A percentile compares a stretch with the other conserved stretches of the same genome.
phyloP scores from a whole-genome alignment of 2,113 vertebrate genomes.

The Tupaia tana region DNA sequence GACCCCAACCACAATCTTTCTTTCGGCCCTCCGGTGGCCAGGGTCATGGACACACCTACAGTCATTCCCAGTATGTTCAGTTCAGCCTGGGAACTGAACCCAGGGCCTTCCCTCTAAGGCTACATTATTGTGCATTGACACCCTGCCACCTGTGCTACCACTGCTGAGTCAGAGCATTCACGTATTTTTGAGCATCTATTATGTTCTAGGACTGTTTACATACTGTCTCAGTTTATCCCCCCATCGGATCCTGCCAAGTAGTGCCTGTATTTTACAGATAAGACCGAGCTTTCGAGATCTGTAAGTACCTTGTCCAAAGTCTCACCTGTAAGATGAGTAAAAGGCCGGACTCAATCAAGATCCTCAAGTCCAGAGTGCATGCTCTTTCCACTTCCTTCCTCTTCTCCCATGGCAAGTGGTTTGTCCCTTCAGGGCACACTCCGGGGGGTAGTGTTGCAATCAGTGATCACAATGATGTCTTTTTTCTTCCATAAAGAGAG shows the following conservation, averaged over 20 bases:
- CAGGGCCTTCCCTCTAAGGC: no score
- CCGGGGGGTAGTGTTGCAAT: background rate
- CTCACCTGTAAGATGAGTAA: background rate
- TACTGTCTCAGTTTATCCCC: background rate
- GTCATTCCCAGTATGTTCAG: no score
- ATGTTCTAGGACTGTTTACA: background rate
- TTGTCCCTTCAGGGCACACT: background rate
- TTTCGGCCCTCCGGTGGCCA: no score
- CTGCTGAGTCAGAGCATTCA: no score
- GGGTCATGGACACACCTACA: no score
- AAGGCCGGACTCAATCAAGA: background rate
- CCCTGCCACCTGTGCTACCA: no score
- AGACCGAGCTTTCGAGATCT: conserved; percentile 12
- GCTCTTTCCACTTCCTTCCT: background rate
- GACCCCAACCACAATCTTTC: no score
- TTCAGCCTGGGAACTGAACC: no score
- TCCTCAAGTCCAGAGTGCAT: background rate
- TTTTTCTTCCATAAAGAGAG: background rate
- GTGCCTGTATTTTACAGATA: background rate
- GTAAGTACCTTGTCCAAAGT: background rate
- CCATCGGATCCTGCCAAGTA: background rate
- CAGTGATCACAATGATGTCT: background rate
- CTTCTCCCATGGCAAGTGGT: background rate
- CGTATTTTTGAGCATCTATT: background rate
- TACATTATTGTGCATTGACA: no score